Evolutionary conservation across 2,888 invertebrate genomes (phyloP), one percentile per base, ranked within the genome.

Genomic region (Sminthurinus aureus): DNA sequence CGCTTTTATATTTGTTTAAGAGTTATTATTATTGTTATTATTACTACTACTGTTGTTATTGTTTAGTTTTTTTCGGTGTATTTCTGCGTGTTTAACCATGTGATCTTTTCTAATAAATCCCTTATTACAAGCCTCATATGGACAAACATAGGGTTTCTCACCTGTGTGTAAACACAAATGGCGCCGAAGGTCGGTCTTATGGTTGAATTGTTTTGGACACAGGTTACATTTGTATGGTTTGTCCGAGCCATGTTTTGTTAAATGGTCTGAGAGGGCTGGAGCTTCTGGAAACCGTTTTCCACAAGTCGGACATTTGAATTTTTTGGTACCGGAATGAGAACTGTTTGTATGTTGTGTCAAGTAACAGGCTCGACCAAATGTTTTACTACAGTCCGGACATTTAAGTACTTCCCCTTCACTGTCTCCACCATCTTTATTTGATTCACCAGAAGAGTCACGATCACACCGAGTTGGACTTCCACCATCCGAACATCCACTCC

Each of bases 21-120:
- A n/a, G n/a, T n/a, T n/a, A n/a, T n/a, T n/a, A n/a, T n/a, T n/a
- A n/a, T n/a, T n/a, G n/a, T n/a, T n/a, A n/a, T n/a, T n/a, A n/a
- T n/a, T n/a, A n/a, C n/a, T n/a, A n/a, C n/a, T n/a, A n/a, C n/a
- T n/a, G n/a, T n/a, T 79, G 69, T 13, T 8, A 79, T 79, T 26
- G 50, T n/a, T 58, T 67, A 79, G 26, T 38, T 64, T 94, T 90
- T 93, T 94, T 81, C 92, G 92, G 91, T 96, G 96, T 80, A 95
- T 96, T 88, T 95, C 95, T 88, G 93, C 92, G 90, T 96, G 96
- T 90, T 96, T 96, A 87, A 95, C 93, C 96, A 96, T 95, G 91
- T 96, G 96, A 91, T 97, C 96, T 91, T 96, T 95, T 88, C 96
- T 93, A 89, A 96, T 96, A 91, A 97, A 97, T 79, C 96, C 95